A percentile compares a stretch with the other conserved stretches of the same genome.
Conservation (phyloP, 2,888 invertebrate species). For the Palloptera scutellata region DNA sequence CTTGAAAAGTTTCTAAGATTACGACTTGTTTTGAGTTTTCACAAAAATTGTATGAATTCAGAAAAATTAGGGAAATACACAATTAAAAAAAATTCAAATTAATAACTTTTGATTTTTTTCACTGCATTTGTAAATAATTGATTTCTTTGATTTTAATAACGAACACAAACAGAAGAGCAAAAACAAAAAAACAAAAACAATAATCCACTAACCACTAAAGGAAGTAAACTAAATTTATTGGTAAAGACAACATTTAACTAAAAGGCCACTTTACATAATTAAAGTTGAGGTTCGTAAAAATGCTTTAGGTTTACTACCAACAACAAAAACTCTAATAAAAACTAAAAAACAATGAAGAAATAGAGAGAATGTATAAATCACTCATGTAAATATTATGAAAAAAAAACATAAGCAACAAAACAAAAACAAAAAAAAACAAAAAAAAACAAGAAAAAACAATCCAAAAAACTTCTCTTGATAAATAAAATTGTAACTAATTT, state of each 20-base stretch:
- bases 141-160: conserved; percentile 23
- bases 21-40: not conserved
- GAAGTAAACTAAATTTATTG: conserved; percentile 7
- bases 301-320: conserved; percentile 12
- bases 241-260: conserved; percentile 17
- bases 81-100: conserved; percentile 24
- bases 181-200: not conserved
- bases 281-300: conserved; percentile 8
- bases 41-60: conserved; percentile 28
- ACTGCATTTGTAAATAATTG: conserved; percentile 17
- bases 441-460: conserved; percentile 18
- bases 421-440: conserved; percentile 4
- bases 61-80: conserved; percentile 38
- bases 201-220: no score
- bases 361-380: conserved; percentile 21
- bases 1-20: conserved; percentile 53
- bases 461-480: not conserved
- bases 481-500: conserved; percentile 13
- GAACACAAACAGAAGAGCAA: conserved; percentile 14
- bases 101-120: not conserved
- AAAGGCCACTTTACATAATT: conserved; percentile 31
- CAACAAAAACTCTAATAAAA: conserved; percentile 2
- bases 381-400: not conserved
- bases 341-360: conserved; percentile 6
- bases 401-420: no score